A percentile compares a stretch with the other conserved stretches of the same genome.
Conservation (phyloP, 1,140 invertebrate genomes). For the Pachypsylla venusta region DNA sequence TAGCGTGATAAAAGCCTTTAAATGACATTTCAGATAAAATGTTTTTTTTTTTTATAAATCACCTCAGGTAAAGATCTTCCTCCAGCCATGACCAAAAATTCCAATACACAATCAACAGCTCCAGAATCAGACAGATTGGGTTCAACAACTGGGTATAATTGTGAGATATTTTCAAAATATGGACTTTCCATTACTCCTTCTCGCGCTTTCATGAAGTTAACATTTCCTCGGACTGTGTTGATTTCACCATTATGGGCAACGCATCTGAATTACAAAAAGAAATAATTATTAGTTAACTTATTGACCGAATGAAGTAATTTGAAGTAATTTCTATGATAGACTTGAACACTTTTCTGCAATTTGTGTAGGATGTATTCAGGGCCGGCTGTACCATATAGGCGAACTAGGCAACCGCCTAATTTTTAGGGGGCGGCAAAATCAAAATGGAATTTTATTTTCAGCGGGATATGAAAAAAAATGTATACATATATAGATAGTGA, state of each 20-base stretch:
- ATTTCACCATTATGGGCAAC: constrained; percentile 99
- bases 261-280: constrained; percentile 42
- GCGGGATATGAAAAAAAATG: too few relatives aligned
- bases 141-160: constrained; percentile 94
- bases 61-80: constrained; percentile 77
- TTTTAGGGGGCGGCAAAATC: too few relatives aligned
- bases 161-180: constrained; percentile 66
- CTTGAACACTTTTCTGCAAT: too few relatives aligned
- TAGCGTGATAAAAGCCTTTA: too few relatives aligned
- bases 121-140: constrained; percentile 95
- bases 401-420: too few relatives aligned
- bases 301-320: not conserved
- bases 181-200: constrained; percentile 94
- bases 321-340: constrained; percentile 8
- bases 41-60: too few relatives aligned
- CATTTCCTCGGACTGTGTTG: constrained; percentile 93
- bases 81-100: constrained; percentile 90
- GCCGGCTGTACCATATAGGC: too few relatives aligned
- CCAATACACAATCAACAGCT: constrained; percentile 90
- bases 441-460: too few relatives aligned
- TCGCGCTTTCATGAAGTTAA: constrained; percentile 95
- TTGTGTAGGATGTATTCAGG: too few relatives aligned
- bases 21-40: too few relatives aligned
- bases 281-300: constrained; percentile 12
- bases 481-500: too few relatives aligned